phyloP scores from a whole-genome alignment of 2,888 invertebrate species.

The Drosophila antonietae region DNA sequence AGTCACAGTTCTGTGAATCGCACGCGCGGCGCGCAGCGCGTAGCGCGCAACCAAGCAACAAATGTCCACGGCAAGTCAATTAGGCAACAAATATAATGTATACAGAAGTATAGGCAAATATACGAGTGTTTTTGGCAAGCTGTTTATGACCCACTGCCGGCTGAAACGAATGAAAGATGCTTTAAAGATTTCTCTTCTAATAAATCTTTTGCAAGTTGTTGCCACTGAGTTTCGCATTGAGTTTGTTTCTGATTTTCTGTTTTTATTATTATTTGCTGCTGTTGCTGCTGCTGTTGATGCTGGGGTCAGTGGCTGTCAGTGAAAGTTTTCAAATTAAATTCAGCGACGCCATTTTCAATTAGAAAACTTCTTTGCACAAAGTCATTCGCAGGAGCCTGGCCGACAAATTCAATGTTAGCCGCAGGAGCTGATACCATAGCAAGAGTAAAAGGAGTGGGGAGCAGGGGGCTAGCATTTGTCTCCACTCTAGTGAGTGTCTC shows the following conservation, averaged over 20 bases:
- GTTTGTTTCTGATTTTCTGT: neutral
- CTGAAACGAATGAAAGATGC: neutral
- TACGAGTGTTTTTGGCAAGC: constrained; percentile 24
- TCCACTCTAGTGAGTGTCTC: constrained; percentile 49
- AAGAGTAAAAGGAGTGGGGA: neutral
- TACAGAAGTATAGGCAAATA: constrained; percentile 33
- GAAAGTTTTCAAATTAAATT: constrained; percentile 80
- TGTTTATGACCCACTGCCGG: constrained; percentile 42
- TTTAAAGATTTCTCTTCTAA: constrained; percentile 24
- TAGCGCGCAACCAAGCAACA: constrained; percentile 54
- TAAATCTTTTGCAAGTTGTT: constrained; percentile 62
- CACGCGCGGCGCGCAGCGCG: constrained; percentile 7
- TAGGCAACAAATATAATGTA: constrained; percentile 61
- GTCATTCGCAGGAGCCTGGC: constrained; percentile 48
- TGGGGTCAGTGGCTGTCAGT: constrained; percentile 69
- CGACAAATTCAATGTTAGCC: constrained; percentile 45
- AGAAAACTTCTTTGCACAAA: constrained; percentile 73
- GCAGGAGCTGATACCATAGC: constrained; percentile 17
- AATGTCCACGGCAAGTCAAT: constrained; percentile 66
- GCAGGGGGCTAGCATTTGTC: constrained; percentile 7
- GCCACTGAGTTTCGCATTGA: constrained; percentile 15
- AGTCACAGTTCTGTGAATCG: constrained; percentile 29
- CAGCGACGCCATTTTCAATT: constrained; percentile 80
- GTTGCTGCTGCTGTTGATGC: neutral
- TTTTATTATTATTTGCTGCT: constrained; percentile 1